Evolutionary conservation across 2,797 vertebrate species (phyloP).

Genomic region (Echiichthys vipera): DNA sequence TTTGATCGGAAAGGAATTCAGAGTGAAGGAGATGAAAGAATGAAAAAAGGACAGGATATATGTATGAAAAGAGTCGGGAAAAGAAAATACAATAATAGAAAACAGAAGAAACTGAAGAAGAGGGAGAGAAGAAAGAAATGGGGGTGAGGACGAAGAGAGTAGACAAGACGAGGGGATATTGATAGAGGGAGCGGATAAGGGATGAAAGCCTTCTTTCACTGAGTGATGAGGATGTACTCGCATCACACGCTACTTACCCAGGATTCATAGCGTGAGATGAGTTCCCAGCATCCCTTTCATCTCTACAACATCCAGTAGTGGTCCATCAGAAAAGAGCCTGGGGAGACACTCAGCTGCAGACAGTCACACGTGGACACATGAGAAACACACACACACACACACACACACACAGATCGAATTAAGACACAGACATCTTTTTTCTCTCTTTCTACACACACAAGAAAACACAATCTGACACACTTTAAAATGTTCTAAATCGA

Average conservation of each 20-base stretch:
- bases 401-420: constrained; percentile 35
- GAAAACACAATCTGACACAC: not conserved
- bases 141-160: constrained; percentile 31
- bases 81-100: constrained; percentile 44
- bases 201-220: constrained; percentile 78
- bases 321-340: constrained; percentile 74
- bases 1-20: constrained; percentile 2
- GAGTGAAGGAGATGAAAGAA: not conserved
- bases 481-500: constrained; percentile 3
- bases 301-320: constrained; percentile 71
- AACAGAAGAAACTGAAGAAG: constrained; percentile 33
- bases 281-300: constrained; percentile 84
- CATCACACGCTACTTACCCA: constrained; percentile 82
- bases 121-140: constrained; percentile 47
- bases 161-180: constrained; percentile 56
- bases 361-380: constrained; percentile 40
- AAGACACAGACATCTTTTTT: constrained; percentile 17
- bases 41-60: constrained; percentile 24
- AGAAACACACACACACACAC: constrained; percentile 51
- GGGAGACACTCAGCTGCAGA: constrained; percentile 65
- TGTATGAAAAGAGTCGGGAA: not conserved
- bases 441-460: constrained; percentile 5
- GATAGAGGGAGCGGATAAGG: constrained; percentile 71
- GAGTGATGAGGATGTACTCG: constrained; percentile 76
- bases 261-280: constrained; percentile 82